phyloP scores from a whole-genome alignment of 35 echinoderm and acorn worm species.

The Ophiothrix spiculata region DNA sequence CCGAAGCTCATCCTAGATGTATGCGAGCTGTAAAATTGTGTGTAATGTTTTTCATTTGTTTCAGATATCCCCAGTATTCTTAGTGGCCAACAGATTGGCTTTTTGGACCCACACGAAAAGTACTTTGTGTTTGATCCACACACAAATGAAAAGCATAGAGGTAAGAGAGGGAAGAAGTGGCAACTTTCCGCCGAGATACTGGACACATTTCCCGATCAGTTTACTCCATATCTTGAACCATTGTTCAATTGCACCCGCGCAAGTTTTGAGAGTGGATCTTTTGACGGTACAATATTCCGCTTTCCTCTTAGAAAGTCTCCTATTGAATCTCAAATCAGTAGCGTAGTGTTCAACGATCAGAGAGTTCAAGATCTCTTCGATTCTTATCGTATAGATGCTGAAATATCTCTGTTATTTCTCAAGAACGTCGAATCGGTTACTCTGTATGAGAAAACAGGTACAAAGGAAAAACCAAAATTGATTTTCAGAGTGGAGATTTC shows the following conservation, averaged over 20 bases:
- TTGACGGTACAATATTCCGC: slow-evolving; percentile 61
- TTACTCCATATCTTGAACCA: slow-evolving; percentile 35
- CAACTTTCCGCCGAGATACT: neutral
- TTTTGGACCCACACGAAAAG: slow-evolving; percentile 59
- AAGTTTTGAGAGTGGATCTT: neutral
- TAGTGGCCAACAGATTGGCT: slow-evolving; percentile 43
- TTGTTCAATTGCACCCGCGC: slow-evolving; percentile 22
- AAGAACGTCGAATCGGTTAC: slow-evolving; percentile 3
- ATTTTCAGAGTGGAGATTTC: slow-evolving; percentile 2
- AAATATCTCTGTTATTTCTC: slow-evolving; percentile 25
- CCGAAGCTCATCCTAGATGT: no score
- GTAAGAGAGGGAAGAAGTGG: neutral
- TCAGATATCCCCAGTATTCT: slow-evolving; percentile 72
- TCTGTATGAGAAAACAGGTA: slow-evolving; percentile 10
- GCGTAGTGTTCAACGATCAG: neutral
- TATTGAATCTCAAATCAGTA: neutral
- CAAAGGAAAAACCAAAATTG: neutral
- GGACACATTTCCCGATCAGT: slow-evolving; percentile 36
- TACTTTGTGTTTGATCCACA: slow-evolving; percentile 37
- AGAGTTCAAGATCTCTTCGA: neutral
- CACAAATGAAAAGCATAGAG: neutral
- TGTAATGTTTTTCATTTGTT: no score
- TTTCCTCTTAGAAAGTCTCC: slow-evolving; percentile 16
- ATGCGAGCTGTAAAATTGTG: no score
- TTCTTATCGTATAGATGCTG: slow-evolving; percentile 18